Evolutionary conservation across 2,888 invertebrate genomes (phyloP).

Genomic region (Thereva nobilitata): DNA sequence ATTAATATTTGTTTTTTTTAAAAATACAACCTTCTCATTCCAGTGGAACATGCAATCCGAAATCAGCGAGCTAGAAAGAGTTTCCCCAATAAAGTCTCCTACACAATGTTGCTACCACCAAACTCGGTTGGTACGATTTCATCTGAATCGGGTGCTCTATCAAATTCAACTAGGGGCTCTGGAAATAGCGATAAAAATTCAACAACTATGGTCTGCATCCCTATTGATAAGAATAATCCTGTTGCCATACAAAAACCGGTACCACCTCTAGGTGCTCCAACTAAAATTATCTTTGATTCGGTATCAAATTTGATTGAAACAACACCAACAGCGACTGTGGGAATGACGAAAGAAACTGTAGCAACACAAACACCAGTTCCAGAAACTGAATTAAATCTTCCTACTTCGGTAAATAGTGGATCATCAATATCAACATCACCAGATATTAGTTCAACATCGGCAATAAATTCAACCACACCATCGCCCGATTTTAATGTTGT

Average conservation of each 20-base stretch:
- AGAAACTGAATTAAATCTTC: constrained; percentile 38
- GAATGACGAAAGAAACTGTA: background rate
- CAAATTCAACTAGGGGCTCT: too few relatives aligned
- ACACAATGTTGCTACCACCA: background rate
- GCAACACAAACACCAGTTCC: constrained; percentile 40
- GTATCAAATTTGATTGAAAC: constrained; percentile 19
- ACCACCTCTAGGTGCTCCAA: constrained; percentile 52
- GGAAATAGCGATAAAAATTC: constrained; percentile 43
- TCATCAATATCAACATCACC: background rate
- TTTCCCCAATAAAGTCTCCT: constrained; percentile 48
- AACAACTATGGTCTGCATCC: constrained; percentile 57
- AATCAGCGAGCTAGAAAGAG: constrained; percentile 54
- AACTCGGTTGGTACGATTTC: too few relatives aligned
- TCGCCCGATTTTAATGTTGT: background rate
- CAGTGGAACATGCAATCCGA: constrained; percentile 15
- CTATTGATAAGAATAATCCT: constrained; percentile 45
- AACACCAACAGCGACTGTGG: background rate
- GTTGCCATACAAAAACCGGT: constrained; percentile 45
- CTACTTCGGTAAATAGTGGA: constrained; percentile 5
- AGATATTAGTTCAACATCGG: background rate
- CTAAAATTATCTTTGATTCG: constrained; percentile 44
- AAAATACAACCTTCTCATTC: constrained; percentile 1
- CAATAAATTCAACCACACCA: background rate
- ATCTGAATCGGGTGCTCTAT: too few relatives aligned
- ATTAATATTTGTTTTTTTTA: constrained; percentile 1